These are phyloP conservation scores for Abrostola triplasia DNA, from an alignment of 2,888 invertebrate species.

Conservation along the genomic window DNA sequence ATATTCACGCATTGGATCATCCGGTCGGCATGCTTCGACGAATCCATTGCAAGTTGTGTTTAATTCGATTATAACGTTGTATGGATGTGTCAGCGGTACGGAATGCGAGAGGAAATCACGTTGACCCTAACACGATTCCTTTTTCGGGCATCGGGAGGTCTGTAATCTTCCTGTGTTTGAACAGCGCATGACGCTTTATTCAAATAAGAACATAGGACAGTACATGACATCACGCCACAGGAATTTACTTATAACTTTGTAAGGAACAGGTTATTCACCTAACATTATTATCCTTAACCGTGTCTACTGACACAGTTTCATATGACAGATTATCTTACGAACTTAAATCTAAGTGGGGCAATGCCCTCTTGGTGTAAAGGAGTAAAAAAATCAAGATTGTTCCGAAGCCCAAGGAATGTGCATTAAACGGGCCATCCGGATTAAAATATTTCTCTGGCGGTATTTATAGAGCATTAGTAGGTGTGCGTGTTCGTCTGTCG, in stretches of 20 bases:
- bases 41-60: slow-evolving; percentile 77
- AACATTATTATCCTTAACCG: slow-evolving; percentile 70
- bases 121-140: slow-evolving; percentile 82
- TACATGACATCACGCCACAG: slow-evolving; percentile 64
- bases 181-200: slow-evolving; percentile 43
- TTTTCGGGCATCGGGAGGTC: slow-evolving; percentile 77
- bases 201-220: slow-evolving; percentile 57
- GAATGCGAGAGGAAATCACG: slow-evolving; percentile 85
- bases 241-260: slow-evolving; percentile 61
- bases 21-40: slow-evolving; percentile 74
- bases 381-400: slow-evolving; percentile 74
- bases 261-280: slow-evolving; percentile 69
- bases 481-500: slow-evolving; percentile 83
- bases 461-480: slow-evolving; percentile 86
- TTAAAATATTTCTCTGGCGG: slow-evolving; percentile 86
- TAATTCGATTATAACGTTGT: slow-evolving; percentile 78
- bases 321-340: slow-evolving; percentile 69
- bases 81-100: slow-evolving; percentile 80
- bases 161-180: slow-evolving; percentile 70
- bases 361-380: slow-evolving; percentile 69
- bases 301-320: slow-evolving; percentile 76
- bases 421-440: slow-evolving; percentile 86
- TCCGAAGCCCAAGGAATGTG: slow-evolving; percentile 81
- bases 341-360: slow-evolving; percentile 72
- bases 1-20: slow-evolving; percentile 78